Evolutionary conservation across 2,113 vertebrate genomes (phyloP).

Genomic region (Rhea pennata): DNA sequence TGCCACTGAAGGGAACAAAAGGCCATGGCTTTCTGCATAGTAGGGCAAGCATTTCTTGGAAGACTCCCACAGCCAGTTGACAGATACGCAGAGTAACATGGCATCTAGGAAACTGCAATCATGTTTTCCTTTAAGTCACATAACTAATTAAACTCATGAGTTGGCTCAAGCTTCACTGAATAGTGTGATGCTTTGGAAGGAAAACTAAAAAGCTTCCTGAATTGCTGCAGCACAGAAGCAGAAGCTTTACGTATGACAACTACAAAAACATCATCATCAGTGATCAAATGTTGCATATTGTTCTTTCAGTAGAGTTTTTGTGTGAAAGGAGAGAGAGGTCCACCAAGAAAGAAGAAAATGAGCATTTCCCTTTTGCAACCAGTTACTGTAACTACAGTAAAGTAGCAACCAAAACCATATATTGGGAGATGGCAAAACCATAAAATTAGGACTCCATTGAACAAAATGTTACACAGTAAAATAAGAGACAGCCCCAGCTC

Average conservation of each 20-base stretch:
- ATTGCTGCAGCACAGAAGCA: neutral
- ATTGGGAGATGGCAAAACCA: too few relatives aligned
- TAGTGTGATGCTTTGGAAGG: neutral
- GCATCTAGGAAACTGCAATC: neutral
- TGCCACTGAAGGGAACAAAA: constrained; percentile 37
- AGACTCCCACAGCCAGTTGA: constrained; percentile 28
- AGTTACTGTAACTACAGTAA: neutral
- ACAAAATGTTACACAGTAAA: neutral
- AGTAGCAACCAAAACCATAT: neutral
- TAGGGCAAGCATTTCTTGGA: neutral
- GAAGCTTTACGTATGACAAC: neutral
- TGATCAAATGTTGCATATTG: neutral
- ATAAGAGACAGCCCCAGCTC: neutral
- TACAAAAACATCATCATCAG: neutral
- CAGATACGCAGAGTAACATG: constrained; percentile 13
- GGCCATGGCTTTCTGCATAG: constrained; percentile 40
- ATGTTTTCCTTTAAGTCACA: constrained; percentile 41
- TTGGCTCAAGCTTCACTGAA: neutral
- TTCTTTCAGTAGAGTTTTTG: neutral
- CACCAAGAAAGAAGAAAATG: neutral
- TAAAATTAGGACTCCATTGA: neutral
- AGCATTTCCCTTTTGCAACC: neutral
- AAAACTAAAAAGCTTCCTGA: neutral
- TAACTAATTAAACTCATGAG: constrained; percentile 40
- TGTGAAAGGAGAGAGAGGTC: neutral